Percentiles rank a stretch among this genome's conserved stretches.
These are phyloP conservation scores for Aeoliscus strigatus DNA, from an alignment of 2,797 vertebrate species.

Conservation along the genomic window DNA sequence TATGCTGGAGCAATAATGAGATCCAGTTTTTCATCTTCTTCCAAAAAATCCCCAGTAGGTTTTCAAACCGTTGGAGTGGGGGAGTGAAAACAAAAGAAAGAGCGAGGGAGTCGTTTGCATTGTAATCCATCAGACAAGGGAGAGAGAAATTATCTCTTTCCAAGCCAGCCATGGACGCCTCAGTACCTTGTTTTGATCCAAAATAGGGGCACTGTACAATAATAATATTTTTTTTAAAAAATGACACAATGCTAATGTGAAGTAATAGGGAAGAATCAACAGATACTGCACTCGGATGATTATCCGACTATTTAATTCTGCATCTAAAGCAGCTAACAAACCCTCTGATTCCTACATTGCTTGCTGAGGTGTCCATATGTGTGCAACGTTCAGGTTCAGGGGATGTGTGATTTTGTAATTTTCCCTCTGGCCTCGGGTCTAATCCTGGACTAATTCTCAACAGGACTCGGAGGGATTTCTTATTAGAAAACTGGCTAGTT, in stretches of 20 bases:
- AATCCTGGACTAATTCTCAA: conserved; percentile 47
- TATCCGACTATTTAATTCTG: conserved; percentile 33
- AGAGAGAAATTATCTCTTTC: conserved; percentile 25
- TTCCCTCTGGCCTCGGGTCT: conserved; percentile 40
- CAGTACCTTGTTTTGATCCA: conserved; percentile 34
- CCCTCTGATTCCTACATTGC: conserved; percentile 19
- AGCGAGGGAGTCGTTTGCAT: conserved; percentile 53
- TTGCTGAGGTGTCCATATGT: conserved; percentile 25
- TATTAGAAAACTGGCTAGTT: conserved; percentile 26
- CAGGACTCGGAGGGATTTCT: conserved; percentile 22
- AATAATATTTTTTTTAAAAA: conserved; percentile 40
- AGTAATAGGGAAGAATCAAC: conserved; percentile 59
- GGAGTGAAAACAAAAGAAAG: conserved; percentile 58
- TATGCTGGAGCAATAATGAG: conserved; percentile 34
- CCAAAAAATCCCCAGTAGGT: conserved; percentile 39
- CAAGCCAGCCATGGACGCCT: conserved; percentile 30
- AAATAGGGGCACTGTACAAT: conserved; percentile 32
- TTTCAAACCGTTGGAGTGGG: conserved; percentile 40
- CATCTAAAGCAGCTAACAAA: conserved; percentile 30
- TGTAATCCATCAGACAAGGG: conserved; percentile 51
- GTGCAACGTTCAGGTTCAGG: conserved; percentile 16
- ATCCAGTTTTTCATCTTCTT: conserved; percentile 44
- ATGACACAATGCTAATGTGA: conserved; percentile 54
- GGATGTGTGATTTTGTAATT: conserved; percentile 26
- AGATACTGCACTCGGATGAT: conserved; percentile 52